phyloP scores from a whole-genome alignment of 2,797 vertebrate species.

The Threskiornis aethiopicus region DNA sequence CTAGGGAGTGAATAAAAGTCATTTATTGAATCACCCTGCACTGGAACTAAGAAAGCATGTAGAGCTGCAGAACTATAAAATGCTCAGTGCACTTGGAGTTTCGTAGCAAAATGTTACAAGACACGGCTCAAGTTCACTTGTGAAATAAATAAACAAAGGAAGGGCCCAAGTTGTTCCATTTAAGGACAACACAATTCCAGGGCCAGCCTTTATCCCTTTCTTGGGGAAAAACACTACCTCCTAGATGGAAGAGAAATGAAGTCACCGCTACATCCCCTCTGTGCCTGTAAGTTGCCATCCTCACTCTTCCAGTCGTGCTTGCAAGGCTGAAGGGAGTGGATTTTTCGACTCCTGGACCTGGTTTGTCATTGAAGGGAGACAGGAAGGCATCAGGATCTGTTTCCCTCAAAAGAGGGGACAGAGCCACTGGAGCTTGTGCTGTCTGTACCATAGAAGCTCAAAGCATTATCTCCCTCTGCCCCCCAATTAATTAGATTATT shows the following conservation, averaged over 20 bases:
- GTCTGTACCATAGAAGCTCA: neutral
- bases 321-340: neutral
- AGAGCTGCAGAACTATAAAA: neutral
- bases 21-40: neutral
- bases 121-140: neutral
- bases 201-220: neutral
- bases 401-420: neutral
- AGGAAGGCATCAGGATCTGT: neutral
- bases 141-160: neutral
- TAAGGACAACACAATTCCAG: neutral
- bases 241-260: neutral
- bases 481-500: neutral
- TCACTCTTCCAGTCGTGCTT: neutral
- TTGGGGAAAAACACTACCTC: neutral
- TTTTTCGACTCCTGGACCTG: neutral
- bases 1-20: slow-evolving; percentile 28
- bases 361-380: neutral
- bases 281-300: neutral
- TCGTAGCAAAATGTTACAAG: neutral
- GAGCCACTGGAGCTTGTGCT: neutral
- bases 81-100: neutral
- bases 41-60: neutral
- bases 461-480: neutral
- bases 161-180: neutral
- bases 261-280: neutral